Conservation (phyloP, 2,797 vertebrate species). For the Austrolebias charrua region DNA sequence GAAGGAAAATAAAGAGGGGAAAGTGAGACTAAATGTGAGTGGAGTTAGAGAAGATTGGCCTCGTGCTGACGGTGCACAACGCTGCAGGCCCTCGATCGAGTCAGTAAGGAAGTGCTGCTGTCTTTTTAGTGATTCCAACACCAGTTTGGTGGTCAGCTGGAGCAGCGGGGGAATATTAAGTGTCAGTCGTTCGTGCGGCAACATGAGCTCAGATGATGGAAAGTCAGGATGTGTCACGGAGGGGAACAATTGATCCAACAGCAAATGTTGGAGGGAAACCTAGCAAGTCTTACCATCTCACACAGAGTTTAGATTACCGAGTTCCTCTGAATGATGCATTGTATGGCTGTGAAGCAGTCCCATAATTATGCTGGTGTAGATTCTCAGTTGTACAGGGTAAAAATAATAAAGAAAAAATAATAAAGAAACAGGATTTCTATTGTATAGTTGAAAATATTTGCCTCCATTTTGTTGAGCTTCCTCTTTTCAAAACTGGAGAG, state of each 20-base stretch:
- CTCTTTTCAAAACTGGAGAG: too few relatives aligned
- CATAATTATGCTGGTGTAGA: too few relatives aligned
- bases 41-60: constrained; percentile 16
- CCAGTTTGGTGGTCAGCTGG: constrained; percentile 18
- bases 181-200: constrained; percentile 48
- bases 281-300: constrained; percentile 40
- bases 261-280: constrained; percentile 44
- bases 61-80: constrained; percentile 48
- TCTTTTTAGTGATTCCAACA: constrained; percentile 39
- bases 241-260: constrained; percentile 66
- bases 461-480: too few relatives aligned
- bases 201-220: constrained; percentile 50
- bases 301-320: constrained; percentile 13
- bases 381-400: too few relatives aligned
- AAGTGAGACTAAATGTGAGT: constrained; percentile 16
- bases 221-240: constrained; percentile 56
- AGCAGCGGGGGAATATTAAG: constrained; percentile 44
- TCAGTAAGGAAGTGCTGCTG: constrained; percentile 38
- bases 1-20: constrained; percentile 13
- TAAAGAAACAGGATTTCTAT: too few relatives aligned
- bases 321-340: constrained; percentile 9
- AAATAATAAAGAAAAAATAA: too few relatives aligned
- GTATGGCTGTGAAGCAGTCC: too few relatives aligned
- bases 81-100: constrained; percentile 10
- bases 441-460: too few relatives aligned